These are phyloP conservation scores for Rallus limicola DNA, from an alignment of 2,113 vertebrate genomes.

Conservation along the genomic window DNA sequence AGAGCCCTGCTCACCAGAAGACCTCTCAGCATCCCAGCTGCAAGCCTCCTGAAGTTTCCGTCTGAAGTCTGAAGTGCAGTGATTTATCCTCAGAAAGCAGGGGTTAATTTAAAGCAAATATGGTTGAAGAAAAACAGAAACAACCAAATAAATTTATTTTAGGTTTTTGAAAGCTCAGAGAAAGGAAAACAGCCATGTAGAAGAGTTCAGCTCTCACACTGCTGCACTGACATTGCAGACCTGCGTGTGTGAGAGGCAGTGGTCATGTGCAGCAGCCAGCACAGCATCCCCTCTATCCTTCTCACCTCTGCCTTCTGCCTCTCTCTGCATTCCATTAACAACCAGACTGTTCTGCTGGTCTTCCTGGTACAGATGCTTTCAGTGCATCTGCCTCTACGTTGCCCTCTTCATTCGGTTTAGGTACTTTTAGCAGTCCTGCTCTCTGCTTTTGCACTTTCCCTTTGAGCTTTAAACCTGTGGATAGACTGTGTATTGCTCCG, in stretches of 20 bases:
- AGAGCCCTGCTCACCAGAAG: not conserved
- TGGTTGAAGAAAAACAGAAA: not conserved
- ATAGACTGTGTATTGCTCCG: accelerated
- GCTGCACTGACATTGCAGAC: no score
- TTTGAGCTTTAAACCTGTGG: not conserved
- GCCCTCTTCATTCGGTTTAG: not conserved
- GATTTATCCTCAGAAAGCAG: not conserved
- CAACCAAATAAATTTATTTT: not conserved
- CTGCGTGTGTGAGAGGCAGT: accelerated
- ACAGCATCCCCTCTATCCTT: not conserved
- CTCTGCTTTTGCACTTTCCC: not conserved
- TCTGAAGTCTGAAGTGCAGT: not conserved
- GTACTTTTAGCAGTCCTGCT: not conserved
- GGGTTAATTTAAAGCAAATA: not conserved
- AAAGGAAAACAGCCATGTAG: not conserved
- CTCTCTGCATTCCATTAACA: not conserved
- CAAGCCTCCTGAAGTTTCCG: not conserved
- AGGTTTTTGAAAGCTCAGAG: not conserved
- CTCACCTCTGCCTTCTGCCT: accelerated
- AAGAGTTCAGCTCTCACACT: not conserved
- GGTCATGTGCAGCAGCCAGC: accelerated
- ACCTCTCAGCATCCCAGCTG: not conserved
- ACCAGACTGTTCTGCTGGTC: not conserved
- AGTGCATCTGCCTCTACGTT: not conserved
- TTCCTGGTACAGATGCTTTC: not conserved